These are phyloP conservation scores for Thalpophila matura DNA, from an alignment of 2,888 invertebrate species.

Conservation along the genomic window DNA sequence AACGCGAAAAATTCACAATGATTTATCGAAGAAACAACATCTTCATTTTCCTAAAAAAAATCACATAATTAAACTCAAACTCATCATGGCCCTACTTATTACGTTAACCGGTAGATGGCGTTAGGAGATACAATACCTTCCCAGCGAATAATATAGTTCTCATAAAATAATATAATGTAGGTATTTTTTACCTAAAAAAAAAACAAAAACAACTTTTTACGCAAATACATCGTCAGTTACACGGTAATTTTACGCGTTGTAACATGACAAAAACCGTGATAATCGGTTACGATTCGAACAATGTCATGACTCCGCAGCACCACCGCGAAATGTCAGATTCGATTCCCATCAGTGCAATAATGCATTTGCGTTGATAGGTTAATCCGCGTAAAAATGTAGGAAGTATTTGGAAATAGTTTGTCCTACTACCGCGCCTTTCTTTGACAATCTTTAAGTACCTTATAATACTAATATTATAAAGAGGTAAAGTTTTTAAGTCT, in stretches of 20 bases:
- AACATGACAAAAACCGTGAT: slow-evolving; percentile 34
- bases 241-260: slow-evolving; percentile 30
- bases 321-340: slow-evolving; percentile 25
- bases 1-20: no score
- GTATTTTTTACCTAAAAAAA: neutral
- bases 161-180: neutral
- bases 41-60: no score
- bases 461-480: no score
- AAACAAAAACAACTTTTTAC: slow-evolving; percentile 7
- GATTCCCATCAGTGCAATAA: slow-evolving; percentile 13
- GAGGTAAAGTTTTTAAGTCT: no score
- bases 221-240: slow-evolving; percentile 15
- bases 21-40: no score
- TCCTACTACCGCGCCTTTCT: slow-evolving; percentile 6
- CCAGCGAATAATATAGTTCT: neutral
- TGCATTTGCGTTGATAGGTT: slow-evolving; percentile 24
- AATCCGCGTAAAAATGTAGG: slow-evolving; percentile 20
- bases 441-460: no score
- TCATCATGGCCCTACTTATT: no score
- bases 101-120: slow-evolving; percentile 6
- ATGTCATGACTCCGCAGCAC: slow-evolving; percentile 33
- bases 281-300: slow-evolving; percentile 44
- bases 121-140: neutral
- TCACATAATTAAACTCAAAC: no score
- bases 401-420: slow-evolving; percentile 24